Conservation (phyloP, 2,113 vertebrate genomes). For the Rynchops niger region DNA sequence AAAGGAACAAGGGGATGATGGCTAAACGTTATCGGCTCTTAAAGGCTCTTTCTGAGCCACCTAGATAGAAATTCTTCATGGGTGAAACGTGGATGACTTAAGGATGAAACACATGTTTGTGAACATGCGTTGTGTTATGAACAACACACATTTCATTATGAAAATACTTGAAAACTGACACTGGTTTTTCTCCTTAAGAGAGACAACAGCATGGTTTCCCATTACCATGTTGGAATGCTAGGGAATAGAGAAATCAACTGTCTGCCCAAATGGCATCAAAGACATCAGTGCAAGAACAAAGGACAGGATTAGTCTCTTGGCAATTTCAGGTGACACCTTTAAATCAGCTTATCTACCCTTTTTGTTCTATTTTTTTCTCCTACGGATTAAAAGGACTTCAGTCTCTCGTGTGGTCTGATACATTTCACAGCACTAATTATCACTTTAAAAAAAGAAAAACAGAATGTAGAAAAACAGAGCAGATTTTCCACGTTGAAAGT, state of each 20-base stretch:
- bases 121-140: not conserved
- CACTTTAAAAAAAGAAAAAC: constrained; percentile 10
- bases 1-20: not conserved
- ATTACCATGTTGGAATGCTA: not conserved
- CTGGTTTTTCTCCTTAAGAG: not conserved
- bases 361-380: not conserved
- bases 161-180: not conserved
- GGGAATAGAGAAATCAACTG: not conserved
- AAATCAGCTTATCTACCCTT: not conserved
- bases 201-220: not conserved
- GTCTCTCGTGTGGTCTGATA: not conserved
- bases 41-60: not conserved
- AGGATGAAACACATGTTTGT: not conserved
- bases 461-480: not conserved
- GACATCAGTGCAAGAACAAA: not conserved
- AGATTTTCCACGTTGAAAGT: constrained; percentile 37
- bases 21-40: not conserved
- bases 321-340: not conserved
- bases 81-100: not conserved
- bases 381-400: not conserved
- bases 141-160: not conserved
- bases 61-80: not conserved
- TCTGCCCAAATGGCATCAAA: not conserved
- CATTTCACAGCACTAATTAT: not conserved
- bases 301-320: not conserved